Conservation (phyloP, 1,140 invertebrate species). For the Theocolax elegans region DNA sequence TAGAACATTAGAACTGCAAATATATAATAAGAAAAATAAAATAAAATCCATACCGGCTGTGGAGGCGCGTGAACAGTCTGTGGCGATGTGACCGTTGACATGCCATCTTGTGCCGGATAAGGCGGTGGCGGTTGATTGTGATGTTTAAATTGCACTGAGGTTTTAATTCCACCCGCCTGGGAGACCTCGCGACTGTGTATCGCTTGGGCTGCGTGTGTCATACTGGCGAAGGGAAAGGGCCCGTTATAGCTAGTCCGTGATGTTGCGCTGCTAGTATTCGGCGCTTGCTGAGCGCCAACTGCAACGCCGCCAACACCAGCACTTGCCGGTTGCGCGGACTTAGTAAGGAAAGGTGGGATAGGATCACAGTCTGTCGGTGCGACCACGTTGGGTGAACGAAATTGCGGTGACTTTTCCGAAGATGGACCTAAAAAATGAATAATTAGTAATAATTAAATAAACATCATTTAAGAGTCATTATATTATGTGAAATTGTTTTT, state of each 20-base stretch:
- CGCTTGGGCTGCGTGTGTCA: constrained; percentile 83
- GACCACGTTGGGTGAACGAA: constrained; percentile 86
- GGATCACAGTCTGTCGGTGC: constrained; percentile 80
- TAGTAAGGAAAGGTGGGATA: constrained; percentile 66
- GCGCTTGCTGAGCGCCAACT: constrained; percentile 48
- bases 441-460: neutral
- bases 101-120: constrained; percentile 61
- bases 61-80: constrained; percentile 54
- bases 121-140: constrained; percentile 65
- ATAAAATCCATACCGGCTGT: constrained; percentile 45
- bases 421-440: constrained; percentile 52
- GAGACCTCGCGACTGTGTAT: constrained; percentile 66
- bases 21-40: neutral
- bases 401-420: constrained; percentile 67
- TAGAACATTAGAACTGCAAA: neutral
- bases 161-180: constrained; percentile 54
- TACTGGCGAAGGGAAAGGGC: constrained; percentile 87
- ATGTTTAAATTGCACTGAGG: constrained; percentile 66
- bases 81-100: constrained; percentile 48
- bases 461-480: neutral
- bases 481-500: no score
- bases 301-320: constrained; percentile 41
- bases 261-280: constrained; percentile 51
- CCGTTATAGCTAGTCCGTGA: constrained; percentile 70
- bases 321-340: constrained; percentile 54